Base-by-base conservation (phyloP, 2,888 invertebrate genomes). In the Phalangium opilio region DNA sequence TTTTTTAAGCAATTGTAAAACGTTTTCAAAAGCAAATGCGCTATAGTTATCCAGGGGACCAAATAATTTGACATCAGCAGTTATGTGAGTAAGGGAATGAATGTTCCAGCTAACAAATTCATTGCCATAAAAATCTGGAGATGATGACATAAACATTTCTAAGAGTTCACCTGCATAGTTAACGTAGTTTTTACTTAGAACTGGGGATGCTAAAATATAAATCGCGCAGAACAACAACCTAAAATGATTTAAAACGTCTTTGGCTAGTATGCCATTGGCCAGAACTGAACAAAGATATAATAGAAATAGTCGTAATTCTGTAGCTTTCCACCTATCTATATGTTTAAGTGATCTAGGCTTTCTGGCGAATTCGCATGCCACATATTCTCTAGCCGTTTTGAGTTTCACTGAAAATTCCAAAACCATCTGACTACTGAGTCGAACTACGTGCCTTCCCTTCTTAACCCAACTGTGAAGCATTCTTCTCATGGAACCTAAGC, bases 271-370 rank as follows among this genome's bases (percentile, higher is more conserved):
- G 2, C 43, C 42, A 50, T 51, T 52, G 5, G 61, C 46, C 40
- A 57, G 51, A 12, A 61, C 42, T 12, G 58, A 58, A 7, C 59
- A 60, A 17, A 54, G 53, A 45, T 62, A 61, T 17, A 61, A 46
- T 2, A 61, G 38, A 46, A 62, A 54, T 11, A 50, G 50, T 20
- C 60, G 41, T 39, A 57, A 59, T 49, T 62, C 61, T 5, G 59
- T 59, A 15, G 58, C 60, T 47, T 62, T 62, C 58, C 59, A 62
- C 17, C 55, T 49, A 5, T 55, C 53, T 12, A 58, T 40, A 35
- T 60, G 55, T 45, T 10, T 41, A 5, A 62, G 43, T 8, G 55
- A 34, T 43, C 61, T 51, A 3, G 58, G 59, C 49, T 57, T 59
- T 21, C 61, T 45, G 5, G 49, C 50, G 53, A 62, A 61, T 45